Conservation (phyloP, 2,113 vertebrate genomes). For the Chinchilla lanigera region DNA sequence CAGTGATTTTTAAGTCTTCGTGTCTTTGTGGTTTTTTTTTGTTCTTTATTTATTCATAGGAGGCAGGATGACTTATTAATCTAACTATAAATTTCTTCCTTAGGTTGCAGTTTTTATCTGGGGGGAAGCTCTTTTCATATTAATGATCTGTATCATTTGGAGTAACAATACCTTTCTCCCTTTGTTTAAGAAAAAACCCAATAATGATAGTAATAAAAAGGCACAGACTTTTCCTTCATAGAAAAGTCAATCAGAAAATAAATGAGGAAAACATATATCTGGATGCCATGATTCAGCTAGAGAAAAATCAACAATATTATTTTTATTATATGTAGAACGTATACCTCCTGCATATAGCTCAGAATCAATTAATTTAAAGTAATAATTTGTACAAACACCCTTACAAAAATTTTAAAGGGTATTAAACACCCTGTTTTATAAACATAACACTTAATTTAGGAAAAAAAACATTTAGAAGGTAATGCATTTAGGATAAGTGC, state of each 20-base stretch:
- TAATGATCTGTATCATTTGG: constrained; percentile 70
- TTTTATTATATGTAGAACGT: constrained; percentile 80
- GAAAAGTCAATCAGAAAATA: constrained; percentile 41
- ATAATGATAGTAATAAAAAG: constrained; percentile 55
- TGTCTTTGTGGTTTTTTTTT: constrained; percentile 36
- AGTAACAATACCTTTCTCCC: constrained; percentile 54
- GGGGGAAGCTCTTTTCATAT: constrained; percentile 64
- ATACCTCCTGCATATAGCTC: constrained; percentile 82
- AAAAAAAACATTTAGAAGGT: constrained; percentile 90
- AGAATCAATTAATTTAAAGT: constrained; percentile 91
- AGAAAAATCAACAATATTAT: constrained; percentile 73
- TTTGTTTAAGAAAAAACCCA: constrained; percentile 75
- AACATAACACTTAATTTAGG: constrained; percentile 92
- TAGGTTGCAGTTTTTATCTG: constrained; percentile 76
- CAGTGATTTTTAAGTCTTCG: constrained; percentile 55
- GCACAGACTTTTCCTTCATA: constrained; percentile 7
- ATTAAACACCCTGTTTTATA: constrained; percentile 92
- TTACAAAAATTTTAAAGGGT: constrained; percentile 91
- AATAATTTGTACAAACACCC: constrained; percentile 90
- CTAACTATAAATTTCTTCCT: constrained; percentile 76
- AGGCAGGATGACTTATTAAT: constrained; percentile 72
- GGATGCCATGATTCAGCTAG: constrained; percentile 22
- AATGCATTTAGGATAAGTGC: constrained; percentile 92
- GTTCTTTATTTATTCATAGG: constrained; percentile 66
- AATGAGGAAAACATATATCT: constrained; percentile 16